Evolutionary conservation across 30 jellyfish, hydroid and myxozoan species (phyloP), one percentile per base, ranked within the genome.

Genomic region (Clytia hemisphaerica): DNA sequence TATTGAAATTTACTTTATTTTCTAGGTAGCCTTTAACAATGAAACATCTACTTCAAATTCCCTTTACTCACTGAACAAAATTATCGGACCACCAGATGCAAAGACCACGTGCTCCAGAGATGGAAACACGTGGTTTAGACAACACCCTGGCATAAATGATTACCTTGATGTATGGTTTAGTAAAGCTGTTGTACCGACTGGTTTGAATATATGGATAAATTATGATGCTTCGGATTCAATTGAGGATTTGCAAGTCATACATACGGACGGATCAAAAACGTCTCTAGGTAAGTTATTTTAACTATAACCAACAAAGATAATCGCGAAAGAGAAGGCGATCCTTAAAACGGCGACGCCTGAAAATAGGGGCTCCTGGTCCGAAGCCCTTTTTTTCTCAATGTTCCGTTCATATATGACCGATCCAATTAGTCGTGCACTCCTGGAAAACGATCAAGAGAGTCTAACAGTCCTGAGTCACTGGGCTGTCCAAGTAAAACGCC

Each of bases 71-170:
- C 69, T 95, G 21, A 70, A 64, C 16, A 77, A 79, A 53, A 90
- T 85, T 15, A 31, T 60, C 7, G 97, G 97, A 4, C 93, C 95
- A 1, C 97, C 97, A 4, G 94, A 88, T 76, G 94, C 92, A 1
- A 35, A 4, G n/a, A 47, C 32, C 1, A 58, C 36, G 26, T 88
- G 97, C 40, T 21, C 10, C 5, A 50, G 34, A 4, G 87, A 58
- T 12, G 49, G 58, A n/a, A 45, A 47, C 2, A 58, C 67, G 6
- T 87, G 94, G 94, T 54, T 77, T 28, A 83, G 63, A 0, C 83
- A 65, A 51, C 36, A 46, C 21, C 27, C 27, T 6, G 35, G 91
- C 24, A 44, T 73, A 1, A 40, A 45, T 15, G 35, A 22, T 30
- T 49, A 34, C 42, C 53, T 88, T 4, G 95, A 88, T 4, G 61